A percentile compares a stretch with the other conserved stretches of the same genome.
Evolutionary conservation across 2,797 vertebrate genomes (phyloP).

Genomic region (Columba guinea): DNA sequence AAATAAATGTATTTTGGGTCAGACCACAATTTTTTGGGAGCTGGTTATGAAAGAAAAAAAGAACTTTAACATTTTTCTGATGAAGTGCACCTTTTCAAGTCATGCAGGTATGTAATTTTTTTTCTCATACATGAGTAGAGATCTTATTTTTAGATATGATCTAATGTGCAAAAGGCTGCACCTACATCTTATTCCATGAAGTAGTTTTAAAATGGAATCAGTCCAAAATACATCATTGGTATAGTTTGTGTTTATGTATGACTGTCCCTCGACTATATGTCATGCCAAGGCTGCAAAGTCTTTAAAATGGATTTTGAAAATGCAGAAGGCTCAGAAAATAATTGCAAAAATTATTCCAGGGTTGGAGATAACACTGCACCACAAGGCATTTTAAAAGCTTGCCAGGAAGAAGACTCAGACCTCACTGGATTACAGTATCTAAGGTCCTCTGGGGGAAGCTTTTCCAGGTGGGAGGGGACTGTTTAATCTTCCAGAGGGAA

Average conservation of each 20-base stretch:
- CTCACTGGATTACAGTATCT: neutral
- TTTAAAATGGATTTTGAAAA: conserved; percentile 41
- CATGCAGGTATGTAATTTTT: neutral
- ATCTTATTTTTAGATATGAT: neutral
- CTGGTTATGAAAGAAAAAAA: neutral
- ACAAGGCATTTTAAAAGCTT: neutral
- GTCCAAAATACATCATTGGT: neutral
- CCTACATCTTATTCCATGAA: neutral
- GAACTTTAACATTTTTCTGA: neutral
- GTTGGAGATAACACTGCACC: neutral
- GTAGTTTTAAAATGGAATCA: neutral
- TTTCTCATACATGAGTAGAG: neutral
- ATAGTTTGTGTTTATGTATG: neutral
- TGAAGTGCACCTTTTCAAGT: neutral
- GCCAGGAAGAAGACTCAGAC: neutral
- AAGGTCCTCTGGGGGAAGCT: neutral
- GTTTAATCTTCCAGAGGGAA: conserved; percentile 19
- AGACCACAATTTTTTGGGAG: neutral
- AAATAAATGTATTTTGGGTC: neutral
- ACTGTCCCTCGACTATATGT: neutral
- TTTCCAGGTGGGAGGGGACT: neutral
- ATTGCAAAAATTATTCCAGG: neutral
- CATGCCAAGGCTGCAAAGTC: neutral
- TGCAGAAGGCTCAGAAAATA: conserved; percentile 5
- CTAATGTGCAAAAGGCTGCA: neutral